Evolutionary conservation across 2,113 vertebrate genomes (phyloP).

Genomic region (Corythornis madagascariensis): DNA sequence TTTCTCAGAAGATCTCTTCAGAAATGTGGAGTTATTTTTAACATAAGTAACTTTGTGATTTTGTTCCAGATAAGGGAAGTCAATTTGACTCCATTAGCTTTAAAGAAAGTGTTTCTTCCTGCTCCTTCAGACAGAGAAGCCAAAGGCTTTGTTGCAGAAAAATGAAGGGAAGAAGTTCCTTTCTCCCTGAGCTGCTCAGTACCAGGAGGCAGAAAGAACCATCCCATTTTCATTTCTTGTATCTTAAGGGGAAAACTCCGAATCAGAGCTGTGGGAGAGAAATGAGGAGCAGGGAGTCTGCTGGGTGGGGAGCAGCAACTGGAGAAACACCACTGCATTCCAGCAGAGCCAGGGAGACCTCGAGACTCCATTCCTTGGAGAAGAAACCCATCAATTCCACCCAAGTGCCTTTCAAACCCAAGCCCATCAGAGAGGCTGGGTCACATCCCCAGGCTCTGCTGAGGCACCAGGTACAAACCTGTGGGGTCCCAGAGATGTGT

Average conservation of each 20-base stretch:
- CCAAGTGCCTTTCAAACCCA: not conserved
- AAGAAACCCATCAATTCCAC: fast-evolving
- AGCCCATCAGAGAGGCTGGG: too few relatives aligned
- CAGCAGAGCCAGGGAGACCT: not conserved
- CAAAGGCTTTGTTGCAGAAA: not conserved
- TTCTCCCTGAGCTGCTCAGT: not conserved
- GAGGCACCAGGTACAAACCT: not conserved
- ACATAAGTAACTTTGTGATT: not conserved
- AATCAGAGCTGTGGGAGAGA: not conserved
- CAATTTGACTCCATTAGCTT: not conserved
- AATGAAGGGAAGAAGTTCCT: not conserved
- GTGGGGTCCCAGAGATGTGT: not conserved
- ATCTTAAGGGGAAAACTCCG: not conserved
- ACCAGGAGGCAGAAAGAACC: not conserved
- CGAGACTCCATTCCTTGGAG: not conserved
- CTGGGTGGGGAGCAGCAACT: not conserved
- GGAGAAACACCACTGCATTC: not conserved
- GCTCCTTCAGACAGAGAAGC: not conserved
- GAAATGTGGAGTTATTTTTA: not conserved
- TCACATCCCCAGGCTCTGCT: not conserved
- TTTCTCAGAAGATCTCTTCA: not conserved
- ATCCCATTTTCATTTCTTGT: not conserved
- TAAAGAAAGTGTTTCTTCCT: not conserved
- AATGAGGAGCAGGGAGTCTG: not conserved
- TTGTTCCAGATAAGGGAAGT: not conserved